Evolutionary conservation across 2,888 invertebrate species (phyloP), one percentile per base, ranked within the genome.

Genomic region (Steinernema carpocapsae): DNA sequence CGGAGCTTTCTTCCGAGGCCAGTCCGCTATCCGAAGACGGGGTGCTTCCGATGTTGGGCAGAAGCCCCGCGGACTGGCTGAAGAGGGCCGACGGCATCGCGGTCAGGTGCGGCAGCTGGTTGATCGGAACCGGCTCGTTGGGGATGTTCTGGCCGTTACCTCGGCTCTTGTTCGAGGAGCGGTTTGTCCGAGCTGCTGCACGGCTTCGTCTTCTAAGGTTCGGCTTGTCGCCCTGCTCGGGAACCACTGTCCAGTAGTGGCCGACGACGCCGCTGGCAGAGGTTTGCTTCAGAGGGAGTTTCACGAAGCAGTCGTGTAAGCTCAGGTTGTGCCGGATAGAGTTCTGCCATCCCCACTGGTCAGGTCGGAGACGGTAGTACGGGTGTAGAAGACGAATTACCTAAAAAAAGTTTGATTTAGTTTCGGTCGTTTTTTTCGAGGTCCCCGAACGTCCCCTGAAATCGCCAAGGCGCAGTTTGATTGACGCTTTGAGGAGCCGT

Each of bases 231-330:
- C 83, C 83, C 56, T 81, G 78, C 32, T 86, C 86, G 14, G 84
- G 82, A 6, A 86, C 83, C 10, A 86, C 86, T 6, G 86, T 86
- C 86, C 86, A 86, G 80, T 84, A 86, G 77, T 86, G 86, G 52
- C 86, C 86, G 24, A 86, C 86, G 64, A 86, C 86, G 51, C 86
- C 86, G 70, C 83, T 84, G 37, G 86, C 85, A 22, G 85, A 85
- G 22, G 86, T 86, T 74, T 86, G 86, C 75, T 86, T 86, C 70
- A 86, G 91, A 0, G 95, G 94, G 59, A 88, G 85, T 90, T 97
- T 97, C 45, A 99, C 94, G 88, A 99, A 99, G 88, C 97, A 99
- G 90, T 99, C 97, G 90, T 99, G 99, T 86, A 99, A 90, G 85
- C 94, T 94, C n/a, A 99, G 90, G 88, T 99, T 99, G 89, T 99